phyloP scores from a whole-genome alignment of 2,797 vertebrate species.

The Sebastes kiyomatsui region DNA sequence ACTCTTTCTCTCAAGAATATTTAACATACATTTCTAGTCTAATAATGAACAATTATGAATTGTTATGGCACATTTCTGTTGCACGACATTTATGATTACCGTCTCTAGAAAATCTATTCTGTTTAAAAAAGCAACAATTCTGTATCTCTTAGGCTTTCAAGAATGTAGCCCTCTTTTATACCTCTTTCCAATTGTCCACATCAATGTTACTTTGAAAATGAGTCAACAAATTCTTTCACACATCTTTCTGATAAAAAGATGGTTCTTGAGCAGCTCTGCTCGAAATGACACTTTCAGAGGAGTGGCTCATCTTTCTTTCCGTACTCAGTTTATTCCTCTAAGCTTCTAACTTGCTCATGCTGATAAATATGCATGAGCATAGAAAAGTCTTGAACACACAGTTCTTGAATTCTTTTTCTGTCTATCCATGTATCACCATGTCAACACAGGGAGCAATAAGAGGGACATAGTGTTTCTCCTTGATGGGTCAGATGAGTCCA shows the following conservation, averaged over 20 bases:
- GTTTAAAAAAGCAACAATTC: not conserved
- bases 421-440: constrained; percentile 64
- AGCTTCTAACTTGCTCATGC: constrained; percentile 37
- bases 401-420: constrained; percentile 48
- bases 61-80: constrained; percentile 11
- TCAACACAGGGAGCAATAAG: constrained; percentile 69
- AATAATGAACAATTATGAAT: not conserved
- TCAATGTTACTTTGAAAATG: constrained; percentile 11
- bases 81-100: not conserved
- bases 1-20: not conserved
- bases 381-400: constrained; percentile 34
- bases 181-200: constrained; percentile 8
- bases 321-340: constrained; percentile 14
- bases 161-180: not conserved
- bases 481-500: constrained; percentile 81
- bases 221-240: constrained; percentile 9
- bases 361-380: constrained; percentile 12
- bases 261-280: constrained; percentile 19
- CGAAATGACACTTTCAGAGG: constrained; percentile 21
- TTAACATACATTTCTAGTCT: not conserved
- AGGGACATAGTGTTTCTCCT: constrained; percentile 84
- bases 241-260: constrained; percentile 68
- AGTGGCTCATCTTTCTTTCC: constrained; percentile 26
- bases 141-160: constrained; percentile 4
- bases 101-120: not conserved